These are phyloP conservation scores for Cyprinodon tularosa DNA, from an alignment of 2,113 vertebrate species.

Conservation along the genomic window DNA sequence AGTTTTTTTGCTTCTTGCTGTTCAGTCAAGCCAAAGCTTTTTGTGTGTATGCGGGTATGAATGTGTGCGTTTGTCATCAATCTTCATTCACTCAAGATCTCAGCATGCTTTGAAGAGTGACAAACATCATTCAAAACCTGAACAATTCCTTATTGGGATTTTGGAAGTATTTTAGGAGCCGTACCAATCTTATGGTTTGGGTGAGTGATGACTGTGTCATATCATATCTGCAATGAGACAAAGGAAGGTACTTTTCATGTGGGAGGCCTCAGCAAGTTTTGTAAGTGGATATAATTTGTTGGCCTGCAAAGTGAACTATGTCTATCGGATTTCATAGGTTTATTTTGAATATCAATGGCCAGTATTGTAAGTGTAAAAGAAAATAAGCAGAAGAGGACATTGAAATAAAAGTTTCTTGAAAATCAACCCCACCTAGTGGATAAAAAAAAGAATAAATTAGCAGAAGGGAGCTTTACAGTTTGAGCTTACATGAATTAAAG, in stretches of 20 bases:
- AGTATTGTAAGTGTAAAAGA: not conserved
- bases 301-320: not conserved
- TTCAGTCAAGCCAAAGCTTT: slow-evolving; percentile 40
- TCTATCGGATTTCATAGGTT: not conserved
- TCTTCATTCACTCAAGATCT: slow-evolving; percentile 33
- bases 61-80: slow-evolving; percentile 38
- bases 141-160: slow-evolving; percentile 10
- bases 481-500: not conserved
- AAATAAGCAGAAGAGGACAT: not conserved
- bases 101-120: slow-evolving; percentile 4
- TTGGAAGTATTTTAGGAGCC: slow-evolving; percentile 27
- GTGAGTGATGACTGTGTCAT: slow-evolving; percentile 28
- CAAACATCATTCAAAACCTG: slow-evolving; percentile 31
- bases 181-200: slow-evolving; percentile 33
- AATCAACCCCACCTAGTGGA: slow-evolving; percentile 63
- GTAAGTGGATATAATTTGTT: not conserved
- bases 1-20: slow-evolving; percentile 13
- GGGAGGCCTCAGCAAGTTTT: slow-evolving; percentile 12
- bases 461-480: not conserved
- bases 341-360: not conserved
- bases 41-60: not conserved
- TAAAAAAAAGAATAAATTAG: not conserved
- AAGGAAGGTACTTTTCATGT: slow-evolving; percentile 5
- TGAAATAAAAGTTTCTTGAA: slow-evolving; percentile 1
- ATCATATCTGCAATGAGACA: slow-evolving; percentile 30